Percentiles rank a stretch among this genome's conserved stretches.
Conservation (phyloP, 2,113 vertebrate species). For the Pachycephala philippinensis region DNA sequence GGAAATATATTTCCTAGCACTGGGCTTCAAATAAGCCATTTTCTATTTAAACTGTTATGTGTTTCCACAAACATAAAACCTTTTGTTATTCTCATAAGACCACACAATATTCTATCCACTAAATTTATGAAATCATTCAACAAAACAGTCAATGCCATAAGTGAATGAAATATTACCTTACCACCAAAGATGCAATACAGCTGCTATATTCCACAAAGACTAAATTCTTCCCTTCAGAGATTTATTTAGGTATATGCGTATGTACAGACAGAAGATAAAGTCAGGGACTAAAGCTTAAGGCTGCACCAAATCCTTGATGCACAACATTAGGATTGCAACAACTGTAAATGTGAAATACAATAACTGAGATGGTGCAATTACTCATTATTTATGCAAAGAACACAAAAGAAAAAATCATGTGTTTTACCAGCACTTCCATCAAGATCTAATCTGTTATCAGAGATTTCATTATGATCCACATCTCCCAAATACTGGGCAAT, state of each 20-base stretch:
- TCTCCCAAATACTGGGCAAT: not conserved
- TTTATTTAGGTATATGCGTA: not conserved
- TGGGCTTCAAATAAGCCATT: not conserved
- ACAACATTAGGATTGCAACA: not conserved
- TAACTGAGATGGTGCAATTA: not conserved
- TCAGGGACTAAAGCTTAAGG: not conserved
- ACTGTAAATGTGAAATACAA: not conserved
- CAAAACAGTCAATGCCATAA: not conserved
- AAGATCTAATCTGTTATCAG: not conserved
- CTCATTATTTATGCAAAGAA: not conserved
- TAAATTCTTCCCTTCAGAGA: not conserved
- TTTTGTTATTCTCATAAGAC: not conserved
- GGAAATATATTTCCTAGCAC: not conserved
- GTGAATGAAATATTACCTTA: not conserved
- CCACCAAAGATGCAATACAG: not conserved
- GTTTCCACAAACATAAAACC: not conserved
- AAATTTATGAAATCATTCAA: not conserved
- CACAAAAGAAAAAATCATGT: not conserved
- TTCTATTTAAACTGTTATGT: not conserved
- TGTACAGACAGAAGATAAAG: not conserved
- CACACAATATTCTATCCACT: not conserved
- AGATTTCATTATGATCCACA: not conserved
- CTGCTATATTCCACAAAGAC: not conserved
- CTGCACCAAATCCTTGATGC: not conserved
- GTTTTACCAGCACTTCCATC: not conserved